Evolutionary conservation across 2,888 invertebrate species (phyloP).

Genomic region (Tipula confusa): DNA sequence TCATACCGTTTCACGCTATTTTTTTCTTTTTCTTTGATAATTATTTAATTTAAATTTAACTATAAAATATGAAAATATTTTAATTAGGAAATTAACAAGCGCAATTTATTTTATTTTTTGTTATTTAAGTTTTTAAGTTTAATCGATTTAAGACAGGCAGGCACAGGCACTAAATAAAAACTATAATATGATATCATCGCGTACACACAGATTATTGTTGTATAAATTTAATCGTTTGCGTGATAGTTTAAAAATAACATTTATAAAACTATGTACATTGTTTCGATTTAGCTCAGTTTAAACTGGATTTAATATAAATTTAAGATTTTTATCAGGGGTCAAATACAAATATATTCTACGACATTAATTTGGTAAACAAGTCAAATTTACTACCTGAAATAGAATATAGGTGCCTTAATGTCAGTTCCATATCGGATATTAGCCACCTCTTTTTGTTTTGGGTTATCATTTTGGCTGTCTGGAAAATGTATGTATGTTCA

Average conservation of each 20-base stretch:
- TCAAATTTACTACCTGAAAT: too few relatives aligned
- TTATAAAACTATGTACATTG: constrained; percentile 29
- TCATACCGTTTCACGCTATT: not conserved
- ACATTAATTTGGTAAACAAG: too few relatives aligned
- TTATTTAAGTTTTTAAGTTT: not conserved
- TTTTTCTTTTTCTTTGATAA: not conserved
- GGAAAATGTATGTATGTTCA: too few relatives aligned
- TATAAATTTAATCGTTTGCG: not conserved
- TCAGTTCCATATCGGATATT: too few relatives aligned
- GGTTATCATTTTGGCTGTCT: too few relatives aligned
- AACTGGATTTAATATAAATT: too few relatives aligned
- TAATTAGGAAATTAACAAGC: constrained; percentile 25
- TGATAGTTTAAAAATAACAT: constrained; percentile 29
- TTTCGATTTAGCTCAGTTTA: too few relatives aligned
- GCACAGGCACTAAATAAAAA: not conserved
- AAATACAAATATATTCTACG: too few relatives aligned
- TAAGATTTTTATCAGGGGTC: too few relatives aligned
- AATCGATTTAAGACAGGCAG: constrained; percentile 9
- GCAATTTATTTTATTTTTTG: not conserved
- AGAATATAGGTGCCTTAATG: too few relatives aligned
- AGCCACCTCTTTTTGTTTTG: too few relatives aligned
- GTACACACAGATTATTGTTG: not conserved
- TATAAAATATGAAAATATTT: not conserved
- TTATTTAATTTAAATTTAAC: not conserved
- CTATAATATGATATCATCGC: not conserved